Percentiles rank a stretch among this genome's conserved stretches.
Evolutionary conservation across 2,888 invertebrate species (phyloP).

Genomic region (Crepidodera aurea): DNA sequence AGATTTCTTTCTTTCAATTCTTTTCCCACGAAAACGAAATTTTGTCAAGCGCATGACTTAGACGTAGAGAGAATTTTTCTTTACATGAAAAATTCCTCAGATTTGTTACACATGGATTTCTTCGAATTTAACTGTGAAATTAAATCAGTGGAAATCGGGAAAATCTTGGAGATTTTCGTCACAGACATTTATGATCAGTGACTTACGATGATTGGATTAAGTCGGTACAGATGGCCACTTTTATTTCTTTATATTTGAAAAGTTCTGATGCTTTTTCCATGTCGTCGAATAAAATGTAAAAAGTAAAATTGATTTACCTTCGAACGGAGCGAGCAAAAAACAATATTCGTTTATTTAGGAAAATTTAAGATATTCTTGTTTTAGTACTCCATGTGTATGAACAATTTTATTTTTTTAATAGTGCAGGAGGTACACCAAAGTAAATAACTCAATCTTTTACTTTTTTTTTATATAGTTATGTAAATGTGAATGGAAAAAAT

Average conservation of each 20-base stretch:
- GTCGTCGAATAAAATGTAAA: background rate
- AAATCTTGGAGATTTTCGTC: conserved; percentile 11
- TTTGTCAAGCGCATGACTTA: conserved; percentile 6
- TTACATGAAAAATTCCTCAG: conserved; percentile 5
- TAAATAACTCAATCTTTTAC: too few relatives aligned
- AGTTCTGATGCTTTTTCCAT: background rate
- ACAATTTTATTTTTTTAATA: too few relatives aligned
- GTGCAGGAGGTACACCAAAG: too few relatives aligned
- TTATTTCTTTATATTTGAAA: conserved; percentile 10
- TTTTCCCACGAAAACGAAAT: conserved; percentile 12
- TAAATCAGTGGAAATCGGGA: conserved; percentile 25
- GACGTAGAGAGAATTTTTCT: conserved; percentile 5
- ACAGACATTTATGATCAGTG: conserved; percentile 13
- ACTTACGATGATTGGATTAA: conserved; percentile 15
- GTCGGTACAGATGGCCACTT: conserved; percentile 5
- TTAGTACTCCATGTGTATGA: too few relatives aligned
- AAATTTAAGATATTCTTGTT: too few relatives aligned
- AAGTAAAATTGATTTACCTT: background rate
- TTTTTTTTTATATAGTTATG: too few relatives aligned
- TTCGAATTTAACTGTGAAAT: conserved; percentile 28
- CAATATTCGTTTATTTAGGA: background rate
- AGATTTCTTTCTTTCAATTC: conserved; percentile 17
- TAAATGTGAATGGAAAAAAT: too few relatives aligned
- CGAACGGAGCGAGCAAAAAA: background rate
- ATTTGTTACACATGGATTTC: conserved; percentile 28